Evolutionary conservation across 2,888 invertebrate species (phyloP).

Genomic region (Tortrix viridana): DNA sequence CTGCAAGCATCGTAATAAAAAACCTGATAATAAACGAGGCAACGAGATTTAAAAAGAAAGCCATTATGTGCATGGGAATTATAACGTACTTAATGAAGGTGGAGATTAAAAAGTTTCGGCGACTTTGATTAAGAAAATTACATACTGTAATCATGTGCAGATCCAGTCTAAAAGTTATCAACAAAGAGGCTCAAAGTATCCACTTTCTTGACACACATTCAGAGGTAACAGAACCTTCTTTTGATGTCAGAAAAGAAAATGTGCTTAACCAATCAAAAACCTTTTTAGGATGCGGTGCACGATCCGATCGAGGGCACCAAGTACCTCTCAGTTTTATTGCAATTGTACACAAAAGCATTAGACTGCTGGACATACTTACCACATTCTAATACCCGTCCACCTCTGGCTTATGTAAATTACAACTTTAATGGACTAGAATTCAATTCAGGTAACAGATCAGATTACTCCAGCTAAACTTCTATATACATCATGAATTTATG

Average conservation of each 20-base stretch:
- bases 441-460: not conserved
- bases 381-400: slow-evolving; percentile 21
- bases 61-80: not conserved
- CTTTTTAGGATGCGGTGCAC: slow-evolving; percentile 18
- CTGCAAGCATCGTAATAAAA: not conserved
- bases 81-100: not conserved
- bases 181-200: not conserved
- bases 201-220: not conserved
- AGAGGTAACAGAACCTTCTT: not conserved
- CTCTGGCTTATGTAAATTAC: slow-evolving; percentile 31
- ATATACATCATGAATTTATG: no score
- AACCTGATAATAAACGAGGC: not conserved
- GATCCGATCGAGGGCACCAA: slow-evolving; percentile 23
- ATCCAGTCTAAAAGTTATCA: not conserved
- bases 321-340: slow-evolving; percentile 21
- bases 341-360: slow-evolving; percentile 18
- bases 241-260: slow-evolving; percentile 7
- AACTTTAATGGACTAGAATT: slow-evolving; percentile 17
- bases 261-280: slow-evolving; percentile 2
- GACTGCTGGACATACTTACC: slow-evolving; percentile 21
- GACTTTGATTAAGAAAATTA: not conserved
- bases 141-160: not conserved
- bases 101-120: not conserved
- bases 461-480: not conserved
- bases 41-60: not conserved